phyloP scores from a whole-genome alignment of 2,113 vertebrate species.

The Solea senegalensis region DNA sequence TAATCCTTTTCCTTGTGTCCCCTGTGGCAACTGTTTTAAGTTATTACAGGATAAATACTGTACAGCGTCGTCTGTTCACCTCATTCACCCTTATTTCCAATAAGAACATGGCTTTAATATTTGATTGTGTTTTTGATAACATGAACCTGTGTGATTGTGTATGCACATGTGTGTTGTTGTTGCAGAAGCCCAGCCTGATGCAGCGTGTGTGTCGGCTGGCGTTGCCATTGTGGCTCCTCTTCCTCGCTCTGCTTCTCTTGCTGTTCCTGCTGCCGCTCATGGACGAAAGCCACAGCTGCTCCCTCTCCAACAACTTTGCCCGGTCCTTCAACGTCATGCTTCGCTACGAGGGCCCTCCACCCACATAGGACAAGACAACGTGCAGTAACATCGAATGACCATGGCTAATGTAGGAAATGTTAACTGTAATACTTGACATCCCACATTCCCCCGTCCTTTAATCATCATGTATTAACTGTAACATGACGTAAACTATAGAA shows the following conservation, averaged over 20 bases:
- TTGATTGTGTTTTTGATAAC: not conserved
- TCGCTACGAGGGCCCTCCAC: constrained; percentile 87
- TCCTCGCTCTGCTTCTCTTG: constrained; percentile 88
- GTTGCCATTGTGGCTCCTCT: constrained; percentile 86
- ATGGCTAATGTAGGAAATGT: not conserved
- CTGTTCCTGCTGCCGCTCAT: constrained; percentile 88
- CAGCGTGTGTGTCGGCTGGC: constrained; percentile 85
- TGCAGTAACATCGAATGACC: not conserved
- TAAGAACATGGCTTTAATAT: not conserved
- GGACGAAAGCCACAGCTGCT: constrained; percentile 85
- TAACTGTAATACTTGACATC: not conserved
- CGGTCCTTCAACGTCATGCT: constrained; percentile 93
- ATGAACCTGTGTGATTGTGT: not conserved
- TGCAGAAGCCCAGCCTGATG: constrained; percentile 61
- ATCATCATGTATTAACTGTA: too few species aligned
- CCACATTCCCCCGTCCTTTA: not conserved
- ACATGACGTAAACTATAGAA: too few species aligned
- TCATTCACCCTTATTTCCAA: too few species aligned
- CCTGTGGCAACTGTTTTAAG: too few species aligned
- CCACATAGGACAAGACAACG: constrained; percentile 79
- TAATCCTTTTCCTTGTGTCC: too few species aligned
- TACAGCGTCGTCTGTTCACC: too few species aligned
- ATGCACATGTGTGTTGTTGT: not conserved
- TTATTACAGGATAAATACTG: too few species aligned
- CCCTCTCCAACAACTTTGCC: constrained; percentile 91